Evolutionary conservation across 2,797 vertebrate genomes (phyloP).

Genomic region (Garrulus glandarius): DNA sequence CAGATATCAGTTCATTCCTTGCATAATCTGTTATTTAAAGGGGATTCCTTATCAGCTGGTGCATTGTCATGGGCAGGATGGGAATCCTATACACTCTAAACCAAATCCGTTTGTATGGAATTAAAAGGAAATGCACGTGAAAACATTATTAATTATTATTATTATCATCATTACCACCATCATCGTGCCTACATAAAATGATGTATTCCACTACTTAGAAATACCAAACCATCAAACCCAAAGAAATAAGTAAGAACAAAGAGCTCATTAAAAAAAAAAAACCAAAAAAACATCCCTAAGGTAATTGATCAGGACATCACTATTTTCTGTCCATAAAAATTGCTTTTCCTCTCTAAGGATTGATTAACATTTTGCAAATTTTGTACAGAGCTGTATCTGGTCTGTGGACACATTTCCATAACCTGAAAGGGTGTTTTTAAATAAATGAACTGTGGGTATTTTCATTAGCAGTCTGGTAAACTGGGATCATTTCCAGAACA

Average conservation of each 20-base stretch:
- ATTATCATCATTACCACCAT: not conserved
- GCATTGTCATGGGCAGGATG: not conserved
- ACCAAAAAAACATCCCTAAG: not conserved
- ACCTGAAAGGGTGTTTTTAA: not conserved
- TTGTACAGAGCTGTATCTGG: not conserved
- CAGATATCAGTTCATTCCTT: not conserved
- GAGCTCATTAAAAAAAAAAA: not conserved
- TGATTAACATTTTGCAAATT: not conserved
- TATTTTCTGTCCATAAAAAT: not conserved
- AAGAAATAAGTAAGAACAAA: not conserved
- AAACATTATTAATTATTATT: not conserved
- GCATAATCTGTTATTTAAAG: not conserved
- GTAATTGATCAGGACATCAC: not conserved
- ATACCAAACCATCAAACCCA: slow-evolving; percentile 2
- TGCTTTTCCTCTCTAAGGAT: not conserved
- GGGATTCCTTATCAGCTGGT: not conserved
- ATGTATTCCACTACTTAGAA: not conserved
- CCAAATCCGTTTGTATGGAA: slow-evolving; percentile 5
- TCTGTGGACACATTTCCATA: not conserved
- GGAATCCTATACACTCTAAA: slow-evolving; percentile 12
- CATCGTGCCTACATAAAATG: slow-evolving; percentile 19
- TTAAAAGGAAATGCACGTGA: slow-evolving; percentile 34
- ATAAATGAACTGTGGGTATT: not conserved
- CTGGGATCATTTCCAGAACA: not conserved
- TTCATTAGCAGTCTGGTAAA: not conserved